phyloP scores from a whole-genome alignment of 2,888 invertebrate genomes.

The Epistrophe eligans region DNA sequence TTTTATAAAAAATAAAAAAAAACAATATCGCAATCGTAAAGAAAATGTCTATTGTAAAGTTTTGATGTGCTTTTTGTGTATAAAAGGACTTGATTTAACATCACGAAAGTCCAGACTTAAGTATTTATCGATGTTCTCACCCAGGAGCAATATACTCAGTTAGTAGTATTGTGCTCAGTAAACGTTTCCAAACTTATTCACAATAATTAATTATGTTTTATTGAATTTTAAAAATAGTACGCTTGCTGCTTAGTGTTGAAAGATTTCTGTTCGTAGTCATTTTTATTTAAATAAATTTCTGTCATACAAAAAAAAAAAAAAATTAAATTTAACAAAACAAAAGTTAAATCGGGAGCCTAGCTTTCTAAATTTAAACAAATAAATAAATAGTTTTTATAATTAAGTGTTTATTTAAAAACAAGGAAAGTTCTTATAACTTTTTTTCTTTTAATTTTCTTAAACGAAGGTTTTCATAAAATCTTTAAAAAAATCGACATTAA shows the following conservation, averaged over 20 bases:
- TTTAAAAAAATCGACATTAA: constrained; percentile 49
- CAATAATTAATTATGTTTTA: constrained; percentile 14
- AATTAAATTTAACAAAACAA: neutral
- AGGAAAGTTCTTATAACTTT: constrained; percentile 25
- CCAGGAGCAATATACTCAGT: neutral
- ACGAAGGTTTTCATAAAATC: constrained; percentile 73
- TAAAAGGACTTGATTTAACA: neutral
- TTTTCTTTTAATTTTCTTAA: constrained; percentile 35
- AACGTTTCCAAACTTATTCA: constrained; percentile 58
- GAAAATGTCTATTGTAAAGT: neutral
- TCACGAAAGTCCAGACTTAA: neutral
- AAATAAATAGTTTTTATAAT: neutral
- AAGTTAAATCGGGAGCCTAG: constrained; percentile 52
- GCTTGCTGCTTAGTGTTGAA: constrained; percentile 74
- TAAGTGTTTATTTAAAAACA: constrained; percentile 53
- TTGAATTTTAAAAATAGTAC: constrained; percentile 39
- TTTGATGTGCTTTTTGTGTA: neutral
- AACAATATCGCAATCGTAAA: too few species aligned
- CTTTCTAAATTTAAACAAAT: constrained; percentile 35
- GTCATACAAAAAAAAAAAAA: constrained; percentile 22
- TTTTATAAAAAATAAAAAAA: too few species aligned
- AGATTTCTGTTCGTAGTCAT: constrained; percentile 58
- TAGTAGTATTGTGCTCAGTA: constrained; percentile 4
- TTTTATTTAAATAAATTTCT: constrained; percentile 9
- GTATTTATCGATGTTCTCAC: constrained; percentile 19